Evolutionary conservation across 2,888 invertebrate genomes (phyloP), one percentile per base, ranked within the genome.

Genomic region (Hedychridium roseum): DNA sequence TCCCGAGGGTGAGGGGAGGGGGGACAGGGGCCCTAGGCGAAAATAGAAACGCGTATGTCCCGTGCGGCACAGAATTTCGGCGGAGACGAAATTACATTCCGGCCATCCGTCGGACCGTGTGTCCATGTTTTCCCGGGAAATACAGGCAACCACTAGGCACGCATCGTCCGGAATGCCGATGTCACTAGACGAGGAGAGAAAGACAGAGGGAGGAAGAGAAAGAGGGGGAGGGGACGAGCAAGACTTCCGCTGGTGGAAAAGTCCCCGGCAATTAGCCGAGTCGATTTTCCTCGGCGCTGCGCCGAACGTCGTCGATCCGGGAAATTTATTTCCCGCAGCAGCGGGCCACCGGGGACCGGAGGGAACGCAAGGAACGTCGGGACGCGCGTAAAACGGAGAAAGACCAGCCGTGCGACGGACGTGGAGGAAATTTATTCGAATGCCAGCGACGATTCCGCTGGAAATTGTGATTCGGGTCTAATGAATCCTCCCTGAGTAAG

Each of bases 11-110:
- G n/a, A n/a, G n/a, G n/a, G n/a, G n/a, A n/a, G n/a, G n/a, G n/a
- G n/a, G n/a, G n/a, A n/a, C n/a, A n/a, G n/a, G n/a, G n/a, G n/a
- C n/a, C n/a, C n/a, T n/a, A n/a, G n/a, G n/a, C n/a, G n/a, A n/a
- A n/a, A n/a, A n/a, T n/a, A n/a, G n/a, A n/a, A n/a, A n/a, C n/a
- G n/a, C n/a, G n/a, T n/a, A n/a, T n/a, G n/a, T 51, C 46, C 32
- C 2, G 17, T 20, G 12, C 56, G 52, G 56, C 58, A n/a, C n/a
- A 63, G 71, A 71, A 74, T 73, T 71, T 71, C 66, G 68, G 66
- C 66, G 59, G 61, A 70, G 70, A 65, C 71, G 64, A 76, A 76
- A 78, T 78, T 78, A 74, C 74, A 78, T 78, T 78, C 77, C 76
- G 59, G 54, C 63, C 58, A 52, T 58, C 50, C 52, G 54, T 54